Evolutionary conservation across 2,888 invertebrate genomes (phyloP).

Genomic region (Netelia fuscicornis): DNA sequence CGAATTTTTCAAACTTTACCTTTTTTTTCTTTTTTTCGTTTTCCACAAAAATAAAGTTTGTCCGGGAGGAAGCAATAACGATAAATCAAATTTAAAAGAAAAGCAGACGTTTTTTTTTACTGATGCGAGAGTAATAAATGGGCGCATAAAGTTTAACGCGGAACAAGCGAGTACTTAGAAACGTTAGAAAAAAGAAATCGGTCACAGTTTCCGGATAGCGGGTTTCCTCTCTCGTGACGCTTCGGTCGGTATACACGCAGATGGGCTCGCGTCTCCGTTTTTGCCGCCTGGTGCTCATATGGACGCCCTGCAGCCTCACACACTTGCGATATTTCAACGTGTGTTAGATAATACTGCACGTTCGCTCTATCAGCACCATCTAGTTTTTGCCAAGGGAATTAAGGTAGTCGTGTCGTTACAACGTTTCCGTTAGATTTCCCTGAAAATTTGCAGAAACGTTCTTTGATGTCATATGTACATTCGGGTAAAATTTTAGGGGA

Average conservation of each 20-base stretch:
- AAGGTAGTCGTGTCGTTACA: too few relatives aligned
- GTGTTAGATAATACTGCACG: too few relatives aligned
- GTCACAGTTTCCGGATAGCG: constrained; percentile 62
- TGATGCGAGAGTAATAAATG: background rate
- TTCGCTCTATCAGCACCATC: too few relatives aligned
- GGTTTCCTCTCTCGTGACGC: constrained; percentile 64
- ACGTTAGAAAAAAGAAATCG: constrained; percentile 42
- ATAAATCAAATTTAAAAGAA: background rate
- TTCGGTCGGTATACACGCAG: constrained; percentile 57
- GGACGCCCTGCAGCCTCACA: background rate
- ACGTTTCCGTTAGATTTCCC: too few relatives aligned
- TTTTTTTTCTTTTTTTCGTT: background rate
- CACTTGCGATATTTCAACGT: too few relatives aligned
- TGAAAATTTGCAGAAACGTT: too few relatives aligned
- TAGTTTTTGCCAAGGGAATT: too few relatives aligned
- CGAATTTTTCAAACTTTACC: background rate
- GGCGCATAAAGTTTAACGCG: background rate
- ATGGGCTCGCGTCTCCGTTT: constrained; percentile 2
- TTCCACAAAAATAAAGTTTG: too few relatives aligned
- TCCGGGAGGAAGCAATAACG: too few relatives aligned
- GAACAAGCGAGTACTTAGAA: background rate
- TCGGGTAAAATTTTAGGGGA: too few relatives aligned
- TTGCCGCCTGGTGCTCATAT: constrained; percentile 26
- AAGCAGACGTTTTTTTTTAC: background rate
- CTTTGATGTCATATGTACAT: too few relatives aligned